A percentile compares a stretch with the other conserved stretches of the same genome.
phyloP scores from a whole-genome alignment of 2,113 vertebrate genomes.

The Eolophus roseicapilla region DNA sequence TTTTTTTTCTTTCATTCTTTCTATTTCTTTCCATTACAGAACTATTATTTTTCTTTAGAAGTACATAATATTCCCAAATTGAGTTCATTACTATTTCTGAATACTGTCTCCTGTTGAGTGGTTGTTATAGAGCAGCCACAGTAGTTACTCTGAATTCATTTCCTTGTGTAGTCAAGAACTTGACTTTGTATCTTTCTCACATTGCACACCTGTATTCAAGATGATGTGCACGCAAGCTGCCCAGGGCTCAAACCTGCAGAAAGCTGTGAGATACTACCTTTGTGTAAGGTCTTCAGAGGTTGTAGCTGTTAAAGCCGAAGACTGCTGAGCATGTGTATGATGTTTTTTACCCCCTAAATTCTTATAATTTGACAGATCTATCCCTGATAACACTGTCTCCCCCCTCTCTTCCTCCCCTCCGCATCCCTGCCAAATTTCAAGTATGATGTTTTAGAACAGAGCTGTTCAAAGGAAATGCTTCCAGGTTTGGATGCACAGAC shows the following conservation, averaged over 20 bases:
- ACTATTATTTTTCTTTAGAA: neutral
- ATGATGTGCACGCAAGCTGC: fast-evolving
- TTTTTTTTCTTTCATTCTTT: neutral
- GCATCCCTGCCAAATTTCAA: neutral
- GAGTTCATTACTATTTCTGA: neutral
- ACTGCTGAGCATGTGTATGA: neutral
- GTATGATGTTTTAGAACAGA: neutral
- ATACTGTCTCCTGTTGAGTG: neutral
- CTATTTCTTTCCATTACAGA: neutral
- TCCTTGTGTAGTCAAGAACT: neutral
- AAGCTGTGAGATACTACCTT: neutral
- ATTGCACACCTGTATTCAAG: neutral
- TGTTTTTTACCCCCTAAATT: neutral
- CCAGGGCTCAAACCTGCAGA: neutral
- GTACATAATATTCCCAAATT: neutral
- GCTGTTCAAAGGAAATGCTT: neutral
- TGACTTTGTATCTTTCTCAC: neutral
- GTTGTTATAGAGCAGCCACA: neutral
- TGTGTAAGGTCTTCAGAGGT: neutral
- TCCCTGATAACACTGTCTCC: neutral
- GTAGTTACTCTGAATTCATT: neutral
- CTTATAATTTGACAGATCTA: neutral
- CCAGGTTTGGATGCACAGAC: neutral
- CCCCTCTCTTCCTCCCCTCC: neutral
- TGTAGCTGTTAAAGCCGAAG: neutral